phyloP scores from a whole-genome alignment of 2,113 vertebrate genomes.

The Neolamprologus falcicula region DNA sequence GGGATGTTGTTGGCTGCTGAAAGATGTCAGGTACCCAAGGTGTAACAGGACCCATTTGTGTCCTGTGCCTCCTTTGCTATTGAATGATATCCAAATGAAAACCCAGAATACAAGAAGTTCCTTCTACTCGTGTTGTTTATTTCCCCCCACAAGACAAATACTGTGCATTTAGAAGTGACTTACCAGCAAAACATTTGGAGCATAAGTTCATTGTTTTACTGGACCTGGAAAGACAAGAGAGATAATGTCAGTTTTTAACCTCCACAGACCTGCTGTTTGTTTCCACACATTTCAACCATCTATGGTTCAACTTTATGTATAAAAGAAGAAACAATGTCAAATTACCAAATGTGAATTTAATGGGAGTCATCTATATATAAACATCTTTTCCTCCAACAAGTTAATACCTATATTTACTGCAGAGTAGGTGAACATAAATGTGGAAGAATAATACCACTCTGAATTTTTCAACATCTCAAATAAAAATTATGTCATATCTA shows the following conservation, averaged over 20 bases:
- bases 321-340: background rate
- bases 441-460: background rate
- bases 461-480: background rate
- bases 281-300: background rate
- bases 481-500: background rate
- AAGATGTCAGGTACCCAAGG: background rate
- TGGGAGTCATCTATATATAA: background rate
- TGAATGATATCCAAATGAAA: background rate
- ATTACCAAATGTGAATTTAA: background rate
- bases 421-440: background rate
- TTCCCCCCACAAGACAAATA: background rate
- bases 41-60: background rate
- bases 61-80: background rate
- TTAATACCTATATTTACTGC: background rate
- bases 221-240: slow-evolving; percentile 74
- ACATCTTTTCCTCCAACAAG: background rate
- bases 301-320: background rate
- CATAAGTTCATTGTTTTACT: slow-evolving; percentile 99
- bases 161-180: slow-evolving; percentile 55
- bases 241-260: background rate
- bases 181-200: slow-evolving; percentile 99
- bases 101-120: background rate
- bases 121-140: background rate
- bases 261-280: background rate
- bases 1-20: background rate